Evolutionary conservation across 2,888 invertebrate species (phyloP).

Genomic region (Seira musarum): DNA sequence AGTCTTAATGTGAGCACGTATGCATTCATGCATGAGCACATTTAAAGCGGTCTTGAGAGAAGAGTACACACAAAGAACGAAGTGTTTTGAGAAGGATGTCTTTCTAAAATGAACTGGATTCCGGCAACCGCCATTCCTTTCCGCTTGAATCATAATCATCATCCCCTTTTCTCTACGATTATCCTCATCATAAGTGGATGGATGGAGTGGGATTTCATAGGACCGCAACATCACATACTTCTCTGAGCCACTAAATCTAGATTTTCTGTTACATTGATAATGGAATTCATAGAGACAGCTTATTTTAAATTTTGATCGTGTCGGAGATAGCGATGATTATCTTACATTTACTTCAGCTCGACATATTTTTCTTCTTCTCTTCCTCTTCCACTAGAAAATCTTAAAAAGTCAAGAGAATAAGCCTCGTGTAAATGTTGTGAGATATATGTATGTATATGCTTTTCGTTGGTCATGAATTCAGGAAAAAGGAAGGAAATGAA

Average conservation of each 20-base stretch:
- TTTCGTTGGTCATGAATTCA: background rate
- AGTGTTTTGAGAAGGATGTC: background rate
- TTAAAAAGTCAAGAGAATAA: background rate
- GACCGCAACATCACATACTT: too few species aligned
- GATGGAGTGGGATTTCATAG: too few species aligned
- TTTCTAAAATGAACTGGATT: too few species aligned
- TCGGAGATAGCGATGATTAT: too few species aligned
- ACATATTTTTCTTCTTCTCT: too few species aligned
- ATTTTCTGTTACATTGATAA: too few species aligned
- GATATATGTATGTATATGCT: background rate
- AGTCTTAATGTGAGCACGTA: too few species aligned
- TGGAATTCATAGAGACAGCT: too few species aligned
- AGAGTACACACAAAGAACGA: background rate
- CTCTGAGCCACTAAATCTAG: too few species aligned
- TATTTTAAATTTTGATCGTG: too few species aligned
- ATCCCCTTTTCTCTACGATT: background rate
- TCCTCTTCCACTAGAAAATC: too few species aligned
- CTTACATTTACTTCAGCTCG: too few species aligned
- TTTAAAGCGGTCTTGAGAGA: background rate
- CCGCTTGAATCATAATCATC: conserved; percentile 1
- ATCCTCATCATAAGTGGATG: conserved; percentile 12
- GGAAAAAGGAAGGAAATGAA: background rate
- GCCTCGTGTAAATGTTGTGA: background rate
- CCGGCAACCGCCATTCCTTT: background rate
- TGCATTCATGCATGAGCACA: background rate